phyloP scores from a whole-genome alignment of 2,888 invertebrate species.

The Cremastinae sp. region DNA sequence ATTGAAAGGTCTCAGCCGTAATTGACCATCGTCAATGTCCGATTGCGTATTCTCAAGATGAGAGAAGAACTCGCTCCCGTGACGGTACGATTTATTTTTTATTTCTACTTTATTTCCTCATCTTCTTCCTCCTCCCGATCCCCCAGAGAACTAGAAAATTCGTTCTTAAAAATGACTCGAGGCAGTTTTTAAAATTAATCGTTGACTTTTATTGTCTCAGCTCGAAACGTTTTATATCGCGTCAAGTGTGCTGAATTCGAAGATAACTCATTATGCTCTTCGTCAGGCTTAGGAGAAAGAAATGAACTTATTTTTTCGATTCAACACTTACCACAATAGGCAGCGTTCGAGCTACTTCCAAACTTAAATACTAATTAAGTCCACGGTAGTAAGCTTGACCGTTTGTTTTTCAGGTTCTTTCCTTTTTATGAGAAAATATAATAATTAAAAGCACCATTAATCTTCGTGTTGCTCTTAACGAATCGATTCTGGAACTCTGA shows the following conservation, averaged over 20 bases:
- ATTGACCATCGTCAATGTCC: constrained; percentile 47
- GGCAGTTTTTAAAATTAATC: background rate
- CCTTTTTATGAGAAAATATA: too few relatives aligned
- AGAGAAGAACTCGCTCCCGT: constrained; percentile 35
- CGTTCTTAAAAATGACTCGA: too few relatives aligned
- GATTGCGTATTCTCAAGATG: constrained; percentile 16
- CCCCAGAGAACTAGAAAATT: too few relatives aligned
- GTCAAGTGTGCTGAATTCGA: background rate
- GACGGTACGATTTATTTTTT: constrained; percentile 4
- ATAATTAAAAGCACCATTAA: too few relatives aligned
- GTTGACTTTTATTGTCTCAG: background rate
- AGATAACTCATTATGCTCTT: background rate
- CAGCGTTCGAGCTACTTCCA: background rate
- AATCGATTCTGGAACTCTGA: constrained; percentile 11
- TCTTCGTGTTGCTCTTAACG: constrained; percentile 5
- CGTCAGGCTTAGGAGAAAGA: background rate
- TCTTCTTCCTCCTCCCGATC: too few relatives aligned
- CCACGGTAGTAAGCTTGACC: constrained; percentile 21
- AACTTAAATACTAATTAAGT: constrained; percentile 48
- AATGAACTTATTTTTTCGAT: background rate
- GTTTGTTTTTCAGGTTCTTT: background rate
- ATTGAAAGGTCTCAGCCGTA: constrained; percentile 48
- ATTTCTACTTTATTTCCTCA: constrained; percentile 6
- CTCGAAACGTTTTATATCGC: background rate
- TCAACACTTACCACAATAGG: background rate